Evolutionary conservation across 2,888 invertebrate genomes (phyloP), one percentile per base, ranked within the genome.

Genomic region (Eledone cirrhosa): DNA sequence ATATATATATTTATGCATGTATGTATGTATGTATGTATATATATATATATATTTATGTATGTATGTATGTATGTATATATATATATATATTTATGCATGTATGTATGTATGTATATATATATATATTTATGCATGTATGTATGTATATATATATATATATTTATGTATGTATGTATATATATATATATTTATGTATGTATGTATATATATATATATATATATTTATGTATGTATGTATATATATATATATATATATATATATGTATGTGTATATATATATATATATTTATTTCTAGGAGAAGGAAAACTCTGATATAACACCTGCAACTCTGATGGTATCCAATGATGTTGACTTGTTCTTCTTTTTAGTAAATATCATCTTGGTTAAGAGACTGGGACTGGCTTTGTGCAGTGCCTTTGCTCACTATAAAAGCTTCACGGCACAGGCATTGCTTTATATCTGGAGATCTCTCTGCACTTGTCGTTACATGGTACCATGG

Each of bases 221-320:
- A 53, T 53, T 16, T 53, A 53, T 53, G 19, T 53, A 53, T 13
- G 19, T 53, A 53, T 13, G 19, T 53, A 53, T 53, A 53, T 13
- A 53, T 53, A 53, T 53, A 53, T 19, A 53, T 53, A 53, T 19
- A 53, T 19, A 53, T 53, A 19, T 53, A 53, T 53, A 19, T 53
- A 53, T 53, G 53, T 53, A 53, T 53, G 19, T 53, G 53, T 53
- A 53, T 53, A 53, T 53, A 53, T 53, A 53, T 53, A 53, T 53
- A 53, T 53, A 53, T 13, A 53, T 53, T 16, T n/a, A n/a, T n/a
- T n/a, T n/a, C n/a, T n/a, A n/a, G n/a, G n/a, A n/a, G n/a, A n/a
- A n/a, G n/a, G n/a, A n/a, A n/a, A n/a, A n/a, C n/a, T n/a, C n/a
- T n/a, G n/a, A n/a, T n/a, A n/a, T n/a, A n/a, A n/a, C n/a, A n/a